A percentile compares a stretch with the other conserved stretches of the same genome.
Conservation (phyloP, 2,888 invertebrate genomes). For the Germaria angustata region DNA sequence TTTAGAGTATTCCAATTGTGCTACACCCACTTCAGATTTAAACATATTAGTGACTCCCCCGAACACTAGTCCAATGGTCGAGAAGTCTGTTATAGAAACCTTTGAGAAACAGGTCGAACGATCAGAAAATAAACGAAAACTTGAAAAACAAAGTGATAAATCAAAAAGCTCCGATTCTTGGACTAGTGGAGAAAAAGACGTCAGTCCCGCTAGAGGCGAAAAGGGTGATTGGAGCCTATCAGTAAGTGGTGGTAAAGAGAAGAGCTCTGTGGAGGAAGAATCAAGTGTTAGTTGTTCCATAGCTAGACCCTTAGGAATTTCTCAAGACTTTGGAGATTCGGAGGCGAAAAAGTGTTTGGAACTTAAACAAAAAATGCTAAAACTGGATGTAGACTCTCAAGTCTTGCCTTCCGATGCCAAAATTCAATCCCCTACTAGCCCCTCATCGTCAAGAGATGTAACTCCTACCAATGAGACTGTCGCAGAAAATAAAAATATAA, state of each 20-base stretch:
- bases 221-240: constrained; percentile 81
- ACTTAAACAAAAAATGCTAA: constrained; percentile 83
- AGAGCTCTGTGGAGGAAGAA: constrained; percentile 85
- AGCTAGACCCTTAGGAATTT: constrained; percentile 88
- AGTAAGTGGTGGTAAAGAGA: constrained; percentile 81
- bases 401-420: constrained; percentile 77
- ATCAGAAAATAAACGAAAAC: constrained; percentile 82
- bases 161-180: constrained; percentile 90
- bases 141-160: constrained; percentile 82
- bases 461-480: constrained; percentile 73
- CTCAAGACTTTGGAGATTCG: constrained; percentile 86
- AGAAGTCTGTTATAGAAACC: constrained; percentile 79
- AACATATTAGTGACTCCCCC: constrained; percentile 84
- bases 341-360: constrained; percentile 82
- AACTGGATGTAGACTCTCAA: constrained; percentile 81
- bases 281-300: constrained; percentile 90
- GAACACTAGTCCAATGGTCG: constrained; percentile 83
- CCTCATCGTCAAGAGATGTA: constrained; percentile 80
- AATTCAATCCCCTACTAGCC: constrained; percentile 80
- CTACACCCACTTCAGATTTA: constrained; percentile 76
- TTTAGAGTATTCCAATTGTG: constrained; percentile 80
- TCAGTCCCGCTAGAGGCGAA: constrained; percentile 81
- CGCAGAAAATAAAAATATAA: constrained; percentile 71
- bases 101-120: constrained; percentile 73
- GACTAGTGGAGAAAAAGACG: constrained; percentile 89